These are phyloP conservation scores for Synergus itoensis DNA, from an alignment of 2,888 invertebrate genomes.

Conservation along the genomic window DNA sequence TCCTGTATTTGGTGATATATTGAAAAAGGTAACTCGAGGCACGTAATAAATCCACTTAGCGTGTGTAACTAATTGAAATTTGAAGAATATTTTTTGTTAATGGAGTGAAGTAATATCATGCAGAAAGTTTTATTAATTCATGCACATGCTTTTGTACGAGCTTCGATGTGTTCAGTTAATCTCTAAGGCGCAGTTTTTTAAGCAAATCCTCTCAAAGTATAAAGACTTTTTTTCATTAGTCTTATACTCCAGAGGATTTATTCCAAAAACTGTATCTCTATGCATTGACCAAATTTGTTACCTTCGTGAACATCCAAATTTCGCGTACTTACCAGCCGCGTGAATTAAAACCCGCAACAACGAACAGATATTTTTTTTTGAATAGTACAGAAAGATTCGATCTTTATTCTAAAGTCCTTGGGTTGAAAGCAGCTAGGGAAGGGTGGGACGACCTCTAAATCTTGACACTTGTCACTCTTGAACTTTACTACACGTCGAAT, in stretches of 20 bases:
- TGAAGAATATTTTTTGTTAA: neutral
- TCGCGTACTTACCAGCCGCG: conserved; percentile 65
- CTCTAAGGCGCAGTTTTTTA: neutral
- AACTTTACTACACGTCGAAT: neutral
- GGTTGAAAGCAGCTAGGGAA: conserved; percentile 76
- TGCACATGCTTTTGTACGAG: conserved; percentile 9
- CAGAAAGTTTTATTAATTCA: conserved; percentile 34
- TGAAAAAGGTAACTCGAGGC: conserved; percentile 47
- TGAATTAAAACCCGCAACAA: conserved; percentile 52
- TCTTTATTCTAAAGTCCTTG: conserved; percentile 57
- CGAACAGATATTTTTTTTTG: conserved; percentile 53
- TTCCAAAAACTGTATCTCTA: neutral
- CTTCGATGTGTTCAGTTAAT: neutral
- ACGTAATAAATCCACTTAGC: conserved; percentile 60
- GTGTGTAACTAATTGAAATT: conserved; percentile 54
- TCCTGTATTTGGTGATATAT: neutral
- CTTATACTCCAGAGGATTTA: neutral
- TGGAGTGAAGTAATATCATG: conserved; percentile 46
- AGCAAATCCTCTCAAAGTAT: neutral
- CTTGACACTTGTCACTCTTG: neutral
- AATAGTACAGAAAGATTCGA: conserved; percentile 40
- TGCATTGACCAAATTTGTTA: neutral
- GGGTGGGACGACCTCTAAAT: conserved; percentile 60
- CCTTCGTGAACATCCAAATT: conserved; percentile 4
- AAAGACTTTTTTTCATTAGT: neutral